Percentiles rank a stretch among this genome's conserved stretches.
Evolutionary conservation across 1,140 invertebrate species (phyloP).

Genomic region (Trachymyrmex septentrionalis): DNA sequence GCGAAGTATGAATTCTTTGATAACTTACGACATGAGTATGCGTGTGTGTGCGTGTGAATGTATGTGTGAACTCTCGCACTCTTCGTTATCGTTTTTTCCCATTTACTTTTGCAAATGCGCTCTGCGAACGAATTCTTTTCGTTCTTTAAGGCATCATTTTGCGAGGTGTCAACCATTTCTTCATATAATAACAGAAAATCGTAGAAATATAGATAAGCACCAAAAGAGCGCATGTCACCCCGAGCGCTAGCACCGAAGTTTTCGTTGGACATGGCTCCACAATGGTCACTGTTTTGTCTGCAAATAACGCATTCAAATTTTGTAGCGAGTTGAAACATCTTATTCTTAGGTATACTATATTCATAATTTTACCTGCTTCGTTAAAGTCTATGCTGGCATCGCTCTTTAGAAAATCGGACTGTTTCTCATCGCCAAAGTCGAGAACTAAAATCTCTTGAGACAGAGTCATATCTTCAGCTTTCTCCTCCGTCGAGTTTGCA

Average conservation of each 20-base stretch:
- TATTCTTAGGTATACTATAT: not conserved
- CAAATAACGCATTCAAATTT: constrained; percentile 73
- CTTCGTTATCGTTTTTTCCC: constrained; percentile 46
- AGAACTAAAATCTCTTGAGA: constrained; percentile 97
- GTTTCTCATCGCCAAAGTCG: constrained; percentile 96
- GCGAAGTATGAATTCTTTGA: constrained; percentile 50
- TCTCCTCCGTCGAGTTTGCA: constrained; percentile 87
- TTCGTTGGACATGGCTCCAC: constrained; percentile 96
- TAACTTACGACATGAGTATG: constrained; percentile 52
- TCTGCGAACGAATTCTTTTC: constrained; percentile 11
- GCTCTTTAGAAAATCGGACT: constrained; percentile 92
- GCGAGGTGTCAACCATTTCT: constrained; percentile 94
- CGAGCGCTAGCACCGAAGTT: constrained; percentile 94
- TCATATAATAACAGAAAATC: constrained; percentile 96
- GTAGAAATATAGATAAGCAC: constrained; percentile 96
- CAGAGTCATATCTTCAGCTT: constrained; percentile 96
- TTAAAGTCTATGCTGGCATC: constrained; percentile 92
- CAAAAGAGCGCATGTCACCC: constrained; percentile 95
- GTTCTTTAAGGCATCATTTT: constrained; percentile 92
- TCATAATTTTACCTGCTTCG: constrained; percentile 81
- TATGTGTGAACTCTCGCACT: constrained; percentile 52
- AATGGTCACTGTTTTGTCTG: constrained; percentile 95
- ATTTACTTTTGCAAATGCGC: constrained; percentile 51
- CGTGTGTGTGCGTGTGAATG: constrained; percentile 63
- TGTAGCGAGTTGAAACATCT: not conserved